Conservation (phyloP, 2,888 invertebrate genomes). For the Lordiphosa fenestrarum region DNA sequence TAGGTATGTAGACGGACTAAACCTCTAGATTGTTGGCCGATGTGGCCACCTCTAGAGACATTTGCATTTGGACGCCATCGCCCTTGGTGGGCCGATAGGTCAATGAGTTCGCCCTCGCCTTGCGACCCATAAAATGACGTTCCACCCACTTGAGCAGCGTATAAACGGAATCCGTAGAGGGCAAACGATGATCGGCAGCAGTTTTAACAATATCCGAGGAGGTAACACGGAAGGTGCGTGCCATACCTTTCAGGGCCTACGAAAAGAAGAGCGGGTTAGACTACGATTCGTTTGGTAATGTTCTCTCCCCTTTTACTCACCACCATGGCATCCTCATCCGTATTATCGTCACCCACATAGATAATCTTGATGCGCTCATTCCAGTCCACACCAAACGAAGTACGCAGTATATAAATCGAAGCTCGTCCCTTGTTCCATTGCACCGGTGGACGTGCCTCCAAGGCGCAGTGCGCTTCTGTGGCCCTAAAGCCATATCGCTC, state of each 20-base stretch:
- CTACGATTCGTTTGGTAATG: too few relatives aligned
- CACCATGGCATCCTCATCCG: constrained; percentile 95
- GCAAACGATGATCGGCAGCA: constrained; percentile 91
- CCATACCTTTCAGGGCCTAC: constrained; percentile 95
- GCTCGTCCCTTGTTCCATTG: constrained; percentile 95
- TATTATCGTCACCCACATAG: constrained; percentile 93
- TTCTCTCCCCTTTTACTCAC: constrained; percentile 80
- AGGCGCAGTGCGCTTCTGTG: constrained; percentile 90
- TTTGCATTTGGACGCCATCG: constrained; percentile 89
- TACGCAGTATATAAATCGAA: constrained; percentile 93
- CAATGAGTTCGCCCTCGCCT: constrained; percentile 87
- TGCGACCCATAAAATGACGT: constrained; percentile 89
- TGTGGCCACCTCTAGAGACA: constrained; percentile 84
- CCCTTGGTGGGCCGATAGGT: constrained; percentile 84
- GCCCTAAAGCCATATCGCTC: constrained; percentile 89
- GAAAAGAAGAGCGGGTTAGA: too few relatives aligned
- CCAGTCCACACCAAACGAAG: constrained; percentile 95
- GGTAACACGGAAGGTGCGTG: constrained; percentile 93
- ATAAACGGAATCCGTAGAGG: constrained; percentile 93
- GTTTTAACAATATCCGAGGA: constrained; percentile 92
- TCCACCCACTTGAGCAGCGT: constrained; percentile 95
- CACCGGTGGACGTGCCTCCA: constrained; percentile 95
- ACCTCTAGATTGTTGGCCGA: constrained; percentile 76
- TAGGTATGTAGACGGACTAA: constrained; percentile 35
- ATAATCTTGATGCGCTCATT: constrained; percentile 93